These are phyloP conservation scores for Neuroscelio doddi DNA, from an alignment of 2,888 invertebrate genomes.

Conservation along the genomic window DNA sequence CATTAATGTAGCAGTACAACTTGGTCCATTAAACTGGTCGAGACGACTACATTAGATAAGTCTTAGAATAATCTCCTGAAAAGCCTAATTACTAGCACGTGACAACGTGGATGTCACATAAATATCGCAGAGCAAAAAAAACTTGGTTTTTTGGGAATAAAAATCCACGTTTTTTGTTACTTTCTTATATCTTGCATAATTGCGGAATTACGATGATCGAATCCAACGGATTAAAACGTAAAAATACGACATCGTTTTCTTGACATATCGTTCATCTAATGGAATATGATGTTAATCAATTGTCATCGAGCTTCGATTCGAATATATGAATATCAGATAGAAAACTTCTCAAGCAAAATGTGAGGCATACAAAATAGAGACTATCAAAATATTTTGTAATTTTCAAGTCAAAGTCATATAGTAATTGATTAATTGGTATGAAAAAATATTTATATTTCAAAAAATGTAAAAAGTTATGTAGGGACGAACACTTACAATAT, in stretches of 20 bases:
- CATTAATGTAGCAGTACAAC: constrained; percentile 6
- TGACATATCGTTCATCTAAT: not conserved
- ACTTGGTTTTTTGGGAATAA: constrained; percentile 6
- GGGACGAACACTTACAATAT: constrained; percentile 16
- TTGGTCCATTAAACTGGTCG: constrained; percentile 33
- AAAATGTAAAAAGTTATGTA: constrained; percentile 3
- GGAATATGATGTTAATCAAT: not conserved
- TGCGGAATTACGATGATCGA: constrained; percentile 37
- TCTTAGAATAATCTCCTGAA: constrained; percentile 39
- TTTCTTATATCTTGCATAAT: constrained; percentile 24
- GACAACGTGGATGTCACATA: constrained; percentile 35
- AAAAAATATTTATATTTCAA: constrained; percentile 11
- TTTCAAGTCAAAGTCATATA: not conserved
- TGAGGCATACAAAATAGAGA: too few relatives aligned
- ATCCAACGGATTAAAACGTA: constrained; percentile 1
- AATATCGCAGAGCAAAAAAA: not conserved
- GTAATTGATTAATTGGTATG: too few relatives aligned
- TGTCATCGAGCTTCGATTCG: constrained; percentile 41
- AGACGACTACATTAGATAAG: constrained; percentile 25
- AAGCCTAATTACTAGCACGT: constrained; percentile 34
- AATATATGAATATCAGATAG: constrained; percentile 35
- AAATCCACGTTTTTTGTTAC: not conserved
- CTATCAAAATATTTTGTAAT: constrained; percentile 29
- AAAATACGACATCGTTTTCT: constrained; percentile 13
- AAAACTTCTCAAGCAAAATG: constrained; percentile 25